Evolutionary conservation across 2,888 invertebrate species (phyloP), one percentile per base, ranked within the genome.

Genomic region (Blastobasis adustella): DNA sequence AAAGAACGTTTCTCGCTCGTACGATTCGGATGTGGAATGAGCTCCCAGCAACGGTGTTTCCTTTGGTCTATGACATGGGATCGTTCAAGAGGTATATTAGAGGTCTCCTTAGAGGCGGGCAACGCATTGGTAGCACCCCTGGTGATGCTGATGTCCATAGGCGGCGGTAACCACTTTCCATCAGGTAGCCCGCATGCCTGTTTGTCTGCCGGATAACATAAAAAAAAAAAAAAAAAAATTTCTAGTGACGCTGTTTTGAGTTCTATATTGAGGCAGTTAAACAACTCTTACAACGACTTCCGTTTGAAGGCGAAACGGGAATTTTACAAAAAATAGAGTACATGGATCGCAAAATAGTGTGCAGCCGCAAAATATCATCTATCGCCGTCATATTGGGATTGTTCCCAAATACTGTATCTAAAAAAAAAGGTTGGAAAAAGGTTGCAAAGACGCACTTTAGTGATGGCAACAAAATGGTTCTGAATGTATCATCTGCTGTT

Each of bases 211-310:
- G n/a, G n/a, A n/a, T n/a, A n/a, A n/a, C n/a, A n/a, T n/a, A n/a
- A n/a, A n/a, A n/a, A n/a, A n/a, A n/a, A 47, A n/a, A n/a, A n/a
- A n/a, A n/a, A n/a, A n/a, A 51, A 38, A 10, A 10, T 41, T 53
- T 53, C 45, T 44, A 49, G 44, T 38, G 47, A 48, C 53, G 53
- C 37, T 53, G 53, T 48, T 50, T 47, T 7, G 53, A 50, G 10
- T 53, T 53, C 23, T 50, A 47, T 41, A 49, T 53, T 43, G 53
- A 49, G 44, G 49, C 42, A 49, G 47, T 46, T 37, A 53, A 53
- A 50, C 41, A 40, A 9, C 9, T 40, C 49, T 49, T 43, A 47
- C 42, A 36, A 43, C 47, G 10, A 6, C 37, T 46, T 47, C 10
- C 47, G 23, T 46, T 51, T 51, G 46, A 40, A 40, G 41, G 41